Evolutionary conservation across 2,888 invertebrate genomes (phyloP).

Genomic region (Pandemis heparana): DNA sequence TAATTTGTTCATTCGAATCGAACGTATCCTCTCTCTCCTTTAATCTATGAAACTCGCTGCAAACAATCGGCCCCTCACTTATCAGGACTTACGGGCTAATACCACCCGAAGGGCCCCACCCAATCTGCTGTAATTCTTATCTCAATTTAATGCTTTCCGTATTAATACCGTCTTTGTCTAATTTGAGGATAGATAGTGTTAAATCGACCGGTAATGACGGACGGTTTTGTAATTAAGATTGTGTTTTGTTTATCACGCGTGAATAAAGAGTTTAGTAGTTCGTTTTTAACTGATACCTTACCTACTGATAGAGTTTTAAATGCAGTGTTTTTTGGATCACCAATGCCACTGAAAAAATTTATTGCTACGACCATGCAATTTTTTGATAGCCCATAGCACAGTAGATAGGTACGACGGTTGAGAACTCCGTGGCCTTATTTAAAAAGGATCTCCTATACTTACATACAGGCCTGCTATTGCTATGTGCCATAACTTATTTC

Average conservation of each 20-base stretch:
- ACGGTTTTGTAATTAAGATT: slow-evolving; percentile 57
- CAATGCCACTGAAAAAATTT: no score
- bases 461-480: no score
- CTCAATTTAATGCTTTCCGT: slow-evolving; percentile 85
- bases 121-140: slow-evolving; percentile 83
- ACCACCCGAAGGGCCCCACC: slow-evolving; percentile 81
- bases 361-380: no score
- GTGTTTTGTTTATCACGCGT: not conserved
- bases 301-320: no score
- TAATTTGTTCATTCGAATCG: slow-evolving; percentile 3
- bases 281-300: not conserved
- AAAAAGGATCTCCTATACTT: no score
- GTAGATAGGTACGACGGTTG: no score
- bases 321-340: no score
- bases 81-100: slow-evolving; percentile 82
- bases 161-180: slow-evolving; percentile 85
- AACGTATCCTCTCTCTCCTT: slow-evolving; percentile 45
- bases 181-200: slow-evolving; percentile 78
- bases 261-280: not conserved
- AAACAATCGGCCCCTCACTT: slow-evolving; percentile 75
- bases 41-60: slow-evolving; percentile 68
- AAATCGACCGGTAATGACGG: slow-evolving; percentile 79
- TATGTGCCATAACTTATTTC: no score
- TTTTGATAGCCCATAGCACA: no score
- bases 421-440: no score